Evolutionary conservation across 2,888 invertebrate genomes (phyloP).

Genomic region (Camptogramma bilineatum): DNA sequence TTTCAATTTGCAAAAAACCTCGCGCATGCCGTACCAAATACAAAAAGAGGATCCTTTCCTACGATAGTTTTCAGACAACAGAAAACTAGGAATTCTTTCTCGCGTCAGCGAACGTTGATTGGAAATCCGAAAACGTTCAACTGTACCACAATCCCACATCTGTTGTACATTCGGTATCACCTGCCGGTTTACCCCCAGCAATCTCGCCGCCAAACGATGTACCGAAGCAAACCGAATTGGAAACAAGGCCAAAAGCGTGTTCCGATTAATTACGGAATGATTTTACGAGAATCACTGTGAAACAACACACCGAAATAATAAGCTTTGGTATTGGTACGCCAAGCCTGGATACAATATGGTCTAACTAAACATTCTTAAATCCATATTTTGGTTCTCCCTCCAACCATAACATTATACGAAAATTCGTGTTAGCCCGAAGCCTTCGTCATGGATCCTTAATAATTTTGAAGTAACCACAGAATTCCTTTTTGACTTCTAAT

Average conservation of each 20-base stretch:
- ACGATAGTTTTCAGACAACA: neutral
- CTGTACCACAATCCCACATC: slow-evolving; percentile 50
- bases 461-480: too few species aligned
- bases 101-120: slow-evolving; percentile 27
- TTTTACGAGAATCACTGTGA: slow-evolving; percentile 53
- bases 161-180: slow-evolving; percentile 67
- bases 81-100: neutral
- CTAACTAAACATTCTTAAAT: neutral
- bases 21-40: neutral
- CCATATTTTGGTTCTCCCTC: too few species aligned
- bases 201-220: slow-evolving; percentile 77
- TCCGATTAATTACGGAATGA: slow-evolving; percentile 76
- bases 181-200: slow-evolving; percentile 68
- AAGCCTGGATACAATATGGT: neutral
- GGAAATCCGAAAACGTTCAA: slow-evolving; percentile 36
- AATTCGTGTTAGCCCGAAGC: too few species aligned
- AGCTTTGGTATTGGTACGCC: neutral
- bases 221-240: slow-evolving; percentile 72
- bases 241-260: slow-evolving; percentile 79
- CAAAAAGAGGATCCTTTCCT: neutral
- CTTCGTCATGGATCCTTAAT: too few species aligned
- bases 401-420: too few species aligned
- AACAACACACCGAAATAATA: slow-evolving; percentile 6
- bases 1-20: neutral
- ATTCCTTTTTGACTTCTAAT: too few species aligned